These are phyloP conservation scores for Lepeophtheirus nordmannii DNA, from an alignment of 2,888 invertebrate genomes.

Conservation along the genomic window DNA sequence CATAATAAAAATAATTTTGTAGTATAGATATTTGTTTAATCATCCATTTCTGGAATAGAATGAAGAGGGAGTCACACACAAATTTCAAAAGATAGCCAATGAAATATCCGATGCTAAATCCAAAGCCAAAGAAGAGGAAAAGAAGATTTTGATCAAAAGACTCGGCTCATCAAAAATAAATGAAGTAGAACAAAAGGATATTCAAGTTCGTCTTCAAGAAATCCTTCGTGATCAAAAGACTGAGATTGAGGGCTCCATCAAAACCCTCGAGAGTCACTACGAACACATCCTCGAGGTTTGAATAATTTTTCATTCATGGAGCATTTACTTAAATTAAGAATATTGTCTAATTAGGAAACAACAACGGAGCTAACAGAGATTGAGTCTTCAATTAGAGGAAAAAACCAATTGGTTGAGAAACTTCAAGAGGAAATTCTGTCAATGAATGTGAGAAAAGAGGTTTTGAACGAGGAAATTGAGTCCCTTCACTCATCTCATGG, in stretches of 20 bases:
- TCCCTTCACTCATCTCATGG: neutral
- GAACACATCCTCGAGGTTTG: conserved; percentile 8
- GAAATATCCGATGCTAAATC: neutral
- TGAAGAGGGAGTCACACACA: neutral
- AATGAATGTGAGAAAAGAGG: conserved; percentile 13
- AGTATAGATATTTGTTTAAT: too few species aligned
- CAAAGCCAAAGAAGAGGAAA: conserved; percentile 11
- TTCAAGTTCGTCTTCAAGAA: conserved; percentile 13
- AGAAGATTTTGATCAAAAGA: conserved; percentile 7
- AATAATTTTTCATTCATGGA: neutral
- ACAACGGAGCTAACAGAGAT: conserved; percentile 7
- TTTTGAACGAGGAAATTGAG: neutral
- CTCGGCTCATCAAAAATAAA: neutral
- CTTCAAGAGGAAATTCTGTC: conserved; percentile 5
- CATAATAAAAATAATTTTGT: too few species aligned
- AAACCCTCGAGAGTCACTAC: neutral
- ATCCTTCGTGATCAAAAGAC: neutral
- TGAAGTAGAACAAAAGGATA: conserved; percentile 17
- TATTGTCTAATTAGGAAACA: neutral
- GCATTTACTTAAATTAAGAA: neutral
- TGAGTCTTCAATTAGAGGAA: neutral
- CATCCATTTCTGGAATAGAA: too few species aligned
- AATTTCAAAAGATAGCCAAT: neutral
- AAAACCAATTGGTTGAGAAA: conserved; percentile 1
- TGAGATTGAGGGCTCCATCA: neutral